Evolutionary conservation across 1,140 invertebrate species (phyloP).

Genomic region (Araneus ventricosus): DNA sequence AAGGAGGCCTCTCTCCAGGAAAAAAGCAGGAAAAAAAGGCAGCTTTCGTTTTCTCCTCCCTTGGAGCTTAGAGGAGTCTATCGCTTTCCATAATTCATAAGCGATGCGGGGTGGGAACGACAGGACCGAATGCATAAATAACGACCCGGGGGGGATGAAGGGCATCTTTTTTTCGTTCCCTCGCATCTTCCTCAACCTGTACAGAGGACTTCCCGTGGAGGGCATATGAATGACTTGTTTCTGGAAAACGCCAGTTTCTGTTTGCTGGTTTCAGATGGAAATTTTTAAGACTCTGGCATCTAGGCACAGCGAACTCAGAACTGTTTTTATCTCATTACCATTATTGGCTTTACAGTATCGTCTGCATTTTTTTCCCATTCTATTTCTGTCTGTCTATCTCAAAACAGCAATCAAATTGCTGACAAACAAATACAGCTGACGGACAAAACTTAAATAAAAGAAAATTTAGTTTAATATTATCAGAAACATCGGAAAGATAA

Average conservation of each 20-base stretch:
- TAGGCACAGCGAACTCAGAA: too few relatives aligned
- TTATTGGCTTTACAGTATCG: too few relatives aligned
- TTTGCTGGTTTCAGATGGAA: not conserved
- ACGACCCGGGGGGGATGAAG: not conserved
- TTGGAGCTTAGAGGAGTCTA: constrained; percentile 36
- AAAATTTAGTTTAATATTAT: too few relatives aligned
- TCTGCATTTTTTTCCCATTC: too few relatives aligned
- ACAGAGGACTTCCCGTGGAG: not conserved
- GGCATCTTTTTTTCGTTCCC: not conserved
- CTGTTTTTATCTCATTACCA: too few relatives aligned
- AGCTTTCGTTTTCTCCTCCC: not conserved
- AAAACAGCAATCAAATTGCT: too few relatives aligned
- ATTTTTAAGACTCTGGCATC: not conserved
- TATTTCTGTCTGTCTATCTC: too few relatives aligned
- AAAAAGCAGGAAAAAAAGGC: not conserved
- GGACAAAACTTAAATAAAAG: too few relatives aligned
- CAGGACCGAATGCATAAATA: constrained; percentile 66
- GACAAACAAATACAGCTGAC: too few relatives aligned
- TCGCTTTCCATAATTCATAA: constrained; percentile 74
- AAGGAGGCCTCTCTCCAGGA: constrained; percentile 33
- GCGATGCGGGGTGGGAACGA: constrained; percentile 7
- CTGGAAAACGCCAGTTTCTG: not conserved
- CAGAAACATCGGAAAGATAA: too few relatives aligned
- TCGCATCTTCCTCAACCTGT: constrained; percentile 12
- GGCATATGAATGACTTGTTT: not conserved